phyloP scores from a whole-genome alignment of 2,888 invertebrate species.

The Amiota minor region DNA sequence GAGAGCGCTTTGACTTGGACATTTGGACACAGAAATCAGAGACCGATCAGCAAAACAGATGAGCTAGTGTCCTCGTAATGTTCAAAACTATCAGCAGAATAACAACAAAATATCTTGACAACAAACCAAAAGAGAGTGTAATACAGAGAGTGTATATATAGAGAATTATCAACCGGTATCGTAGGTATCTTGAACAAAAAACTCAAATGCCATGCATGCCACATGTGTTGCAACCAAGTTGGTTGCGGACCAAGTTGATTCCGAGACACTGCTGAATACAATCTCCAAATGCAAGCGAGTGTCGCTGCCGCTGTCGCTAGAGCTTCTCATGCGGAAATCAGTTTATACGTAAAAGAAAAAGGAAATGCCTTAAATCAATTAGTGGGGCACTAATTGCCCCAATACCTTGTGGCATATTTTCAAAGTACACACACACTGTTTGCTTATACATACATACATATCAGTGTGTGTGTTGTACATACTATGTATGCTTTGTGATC shows the following conservation, averaged over 20 bases:
- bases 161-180: conserved; percentile 39
- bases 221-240: conserved; percentile 22
- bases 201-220: conserved; percentile 39
- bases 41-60: neutral
- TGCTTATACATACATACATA: neutral
- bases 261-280: conserved; percentile 13
- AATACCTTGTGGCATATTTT: conserved; percentile 73
- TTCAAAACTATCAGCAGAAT: neutral
- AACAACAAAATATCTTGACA: conserved; percentile 22
- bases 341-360: conserved; percentile 56
- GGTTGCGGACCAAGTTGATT: too few relatives aligned
- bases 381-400: conserved; percentile 74
- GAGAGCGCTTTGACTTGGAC: conserved; percentile 2
- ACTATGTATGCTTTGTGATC: conserved; percentile 19
- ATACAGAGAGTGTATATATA: conserved; percentile 15
- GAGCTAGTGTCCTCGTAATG: conserved; percentile 21
- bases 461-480: neutral
- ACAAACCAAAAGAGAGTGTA: conserved; percentile 31
- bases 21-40: neutral
- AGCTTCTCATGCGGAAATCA: conserved; percentile 59
- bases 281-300: conserved; percentile 52
- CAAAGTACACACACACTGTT: conserved; percentile 48
- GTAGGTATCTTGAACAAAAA: conserved; percentile 32
- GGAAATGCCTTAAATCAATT: conserved; percentile 74
- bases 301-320: conserved; percentile 41